These are phyloP conservation scores for Calephelis perditalis DNA, from an alignment of 2,888 invertebrate genomes.

Conservation along the genomic window DNA sequence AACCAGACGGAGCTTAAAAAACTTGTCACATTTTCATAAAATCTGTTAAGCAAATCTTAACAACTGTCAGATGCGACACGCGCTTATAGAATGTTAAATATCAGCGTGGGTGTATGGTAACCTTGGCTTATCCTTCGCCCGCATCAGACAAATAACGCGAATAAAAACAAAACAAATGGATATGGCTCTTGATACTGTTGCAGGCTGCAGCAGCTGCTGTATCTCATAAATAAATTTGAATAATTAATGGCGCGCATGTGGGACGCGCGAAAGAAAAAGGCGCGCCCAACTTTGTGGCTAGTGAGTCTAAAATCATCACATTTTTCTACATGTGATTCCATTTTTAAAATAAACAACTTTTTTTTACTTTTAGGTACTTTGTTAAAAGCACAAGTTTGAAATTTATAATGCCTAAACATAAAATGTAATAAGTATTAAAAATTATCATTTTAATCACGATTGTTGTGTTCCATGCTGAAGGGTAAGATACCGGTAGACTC, in stretches of 20 bases:
- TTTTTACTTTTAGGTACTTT: too few relatives aligned
- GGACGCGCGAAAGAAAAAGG: conserved; percentile 5
- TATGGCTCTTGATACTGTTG: conserved; percentile 8
- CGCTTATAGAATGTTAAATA: neutral
- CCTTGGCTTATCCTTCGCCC: conserved; percentile 9
- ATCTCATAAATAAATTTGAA: conserved; percentile 11
- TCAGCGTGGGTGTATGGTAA: conserved; percentile 1
- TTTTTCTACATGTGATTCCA: too few relatives aligned
- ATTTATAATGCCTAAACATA: too few relatives aligned
- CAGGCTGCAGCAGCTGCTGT: conserved; percentile 10
- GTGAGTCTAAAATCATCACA: too few relatives aligned
- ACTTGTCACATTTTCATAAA: too few relatives aligned
- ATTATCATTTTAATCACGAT: too few relatives aligned
- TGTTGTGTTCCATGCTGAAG: too few relatives aligned
- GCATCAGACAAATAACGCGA: conserved; percentile 7
- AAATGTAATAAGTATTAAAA: too few relatives aligned
- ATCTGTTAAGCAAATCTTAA: neutral
- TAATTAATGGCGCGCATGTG: conserved; percentile 10
- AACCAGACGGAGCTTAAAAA: too few relatives aligned
- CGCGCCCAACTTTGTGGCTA: neutral
- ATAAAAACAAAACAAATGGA: conserved; percentile 7
- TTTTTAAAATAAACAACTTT: too few relatives aligned
- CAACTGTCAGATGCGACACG: neutral
- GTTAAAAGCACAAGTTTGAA: too few relatives aligned
- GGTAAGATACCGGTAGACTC: too few relatives aligned